A percentile compares a stretch with the other conserved stretches of the same genome.
These are phyloP conservation scores for Drosophila aff. DNA, from an alignment of 1,140 invertebrate species.

Conservation along the genomic window DNA sequence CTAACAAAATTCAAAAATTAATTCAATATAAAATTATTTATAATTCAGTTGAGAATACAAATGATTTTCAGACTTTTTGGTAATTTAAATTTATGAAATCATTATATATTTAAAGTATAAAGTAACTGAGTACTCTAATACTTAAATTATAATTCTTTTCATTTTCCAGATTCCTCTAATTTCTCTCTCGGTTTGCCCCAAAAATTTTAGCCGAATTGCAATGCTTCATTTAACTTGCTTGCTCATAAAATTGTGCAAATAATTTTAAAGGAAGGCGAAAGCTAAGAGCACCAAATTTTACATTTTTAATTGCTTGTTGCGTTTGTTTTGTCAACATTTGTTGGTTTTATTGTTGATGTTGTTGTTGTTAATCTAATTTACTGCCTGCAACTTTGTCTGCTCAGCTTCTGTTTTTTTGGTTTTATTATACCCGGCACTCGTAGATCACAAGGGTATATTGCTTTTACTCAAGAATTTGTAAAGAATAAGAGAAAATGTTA, in stretches of 20 bases:
- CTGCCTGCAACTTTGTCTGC: slow-evolving; percentile 79
- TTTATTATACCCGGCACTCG: slow-evolving; percentile 7
- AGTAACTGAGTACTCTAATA: neutral
- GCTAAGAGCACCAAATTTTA: slow-evolving; percentile 58
- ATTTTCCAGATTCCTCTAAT: neutral
- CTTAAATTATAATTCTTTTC: neutral
- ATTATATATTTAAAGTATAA: neutral
- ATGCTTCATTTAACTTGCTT: slow-evolving; percentile 61
- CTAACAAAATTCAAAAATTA: too few species aligned
- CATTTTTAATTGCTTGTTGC: slow-evolving; percentile 80
- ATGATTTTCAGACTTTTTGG: neutral
- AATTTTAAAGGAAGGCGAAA: slow-evolving; percentile 44
- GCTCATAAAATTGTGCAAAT: slow-evolving; percentile 57
- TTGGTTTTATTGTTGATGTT: slow-evolving; percentile 37
- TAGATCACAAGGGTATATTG: slow-evolving; percentile 17
- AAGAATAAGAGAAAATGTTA: neutral
- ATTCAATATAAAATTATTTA: too few species aligned
- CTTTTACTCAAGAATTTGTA: slow-evolving; percentile 9
- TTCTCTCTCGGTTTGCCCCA: slow-evolving; percentile 3
- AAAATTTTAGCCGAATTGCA: slow-evolving; percentile 33
- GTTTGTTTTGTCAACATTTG: slow-evolving; percentile 75
- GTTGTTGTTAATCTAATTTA: slow-evolving; percentile 78
- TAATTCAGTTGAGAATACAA: too few species aligned
- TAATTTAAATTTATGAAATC: neutral
- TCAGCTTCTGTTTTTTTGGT: slow-evolving; percentile 42